Evolutionary conservation across 1,140 invertebrate genomes (phyloP), one percentile per base, ranked within the genome.

Genomic region (Homarus americanus): DNA sequence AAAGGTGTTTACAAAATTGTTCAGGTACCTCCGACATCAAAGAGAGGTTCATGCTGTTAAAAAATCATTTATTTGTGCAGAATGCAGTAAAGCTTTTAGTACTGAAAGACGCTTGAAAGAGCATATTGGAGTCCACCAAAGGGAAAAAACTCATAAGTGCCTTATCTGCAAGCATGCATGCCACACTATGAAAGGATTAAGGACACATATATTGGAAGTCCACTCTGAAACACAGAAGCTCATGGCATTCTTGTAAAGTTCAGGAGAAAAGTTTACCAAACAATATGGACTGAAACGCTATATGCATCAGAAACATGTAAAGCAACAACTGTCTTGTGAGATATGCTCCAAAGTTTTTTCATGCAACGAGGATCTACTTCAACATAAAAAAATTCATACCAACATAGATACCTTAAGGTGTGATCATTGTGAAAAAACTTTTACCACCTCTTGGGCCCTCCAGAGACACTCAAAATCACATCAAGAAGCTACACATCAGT

Each of bases 281-380:
- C 41, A 75, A 2, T 83, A 83, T 90, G 87, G 87, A 41, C 80
- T 90, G 9, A 90, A 76, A 12, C 79, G 87, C 17, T 80, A 90
- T 49, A 76, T 28, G 78, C n/a, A 90, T 34, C 66, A 80, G 10
- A 90, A 90, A 63, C 87, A 90, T 41, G 12, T 4, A 1, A 40
- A 20, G 15, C 28, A 73, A 32, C 66, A 76, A 36, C n/a, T 83
- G 20, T 20, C 66, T 7, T 90, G 87, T 34, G 34, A 83, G 2
- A 28, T 90, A 24, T 90, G 87, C 40, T 63, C 80, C n/a, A 90
- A 90, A 63, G 38, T 24, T 3, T 90, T 83, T 63, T 69, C 80
- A 2, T 90, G 87, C 41, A 90, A 90, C 2, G 87, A 90, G 36
- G 87, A 83, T 63, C 53, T 83, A 36, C 69, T 83, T 24, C 69